Evolutionary conservation across 2,797 vertebrate genomes (phyloP).

Genomic region (Tangara arthus): DNA sequence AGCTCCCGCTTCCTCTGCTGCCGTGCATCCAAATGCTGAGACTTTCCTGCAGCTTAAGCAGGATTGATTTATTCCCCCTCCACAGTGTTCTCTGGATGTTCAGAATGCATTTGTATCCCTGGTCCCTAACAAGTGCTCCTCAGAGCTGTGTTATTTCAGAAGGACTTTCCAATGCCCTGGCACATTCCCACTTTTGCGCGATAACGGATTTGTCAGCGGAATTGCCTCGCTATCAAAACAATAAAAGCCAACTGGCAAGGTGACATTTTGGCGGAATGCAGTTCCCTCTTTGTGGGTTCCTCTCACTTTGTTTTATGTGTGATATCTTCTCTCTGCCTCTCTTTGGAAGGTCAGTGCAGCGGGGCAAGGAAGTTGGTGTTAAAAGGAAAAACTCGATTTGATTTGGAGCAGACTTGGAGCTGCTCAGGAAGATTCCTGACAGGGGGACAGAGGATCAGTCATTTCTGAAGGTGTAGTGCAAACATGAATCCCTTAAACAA

Average conservation of each 20-base stretch:
- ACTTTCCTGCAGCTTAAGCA: background rate
- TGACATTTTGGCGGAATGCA: slow-evolving; percentile 65
- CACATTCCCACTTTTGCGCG: background rate
- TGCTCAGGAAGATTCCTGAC: slow-evolving; percentile 16
- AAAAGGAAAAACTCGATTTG: slow-evolving; percentile 44
- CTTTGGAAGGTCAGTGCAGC: slow-evolving; percentile 28
- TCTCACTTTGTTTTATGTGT: slow-evolving; percentile 47
- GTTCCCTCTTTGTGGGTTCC: slow-evolving; percentile 29
- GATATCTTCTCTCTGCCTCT: slow-evolving; percentile 44
- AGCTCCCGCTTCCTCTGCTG: background rate
- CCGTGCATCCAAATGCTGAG: background rate
- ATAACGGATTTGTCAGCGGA: slow-evolving; percentile 42
- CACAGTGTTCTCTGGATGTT: background rate
- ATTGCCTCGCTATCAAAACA: slow-evolving; percentile 48
- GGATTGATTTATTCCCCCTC: background rate
- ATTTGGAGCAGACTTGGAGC: background rate
- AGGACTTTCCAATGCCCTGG: background rate
- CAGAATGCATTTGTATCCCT: background rate
- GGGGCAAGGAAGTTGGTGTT: background rate
- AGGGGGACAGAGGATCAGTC: background rate
- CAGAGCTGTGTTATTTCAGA: background rate
- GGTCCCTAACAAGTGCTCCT: background rate
- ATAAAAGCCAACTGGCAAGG: slow-evolving; percentile 51
- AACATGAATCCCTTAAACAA: background rate
- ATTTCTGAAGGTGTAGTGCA: background rate